Base-by-base conservation (phyloP, 2,888 invertebrate genomes). In the Nomada hirtipes region DNA sequence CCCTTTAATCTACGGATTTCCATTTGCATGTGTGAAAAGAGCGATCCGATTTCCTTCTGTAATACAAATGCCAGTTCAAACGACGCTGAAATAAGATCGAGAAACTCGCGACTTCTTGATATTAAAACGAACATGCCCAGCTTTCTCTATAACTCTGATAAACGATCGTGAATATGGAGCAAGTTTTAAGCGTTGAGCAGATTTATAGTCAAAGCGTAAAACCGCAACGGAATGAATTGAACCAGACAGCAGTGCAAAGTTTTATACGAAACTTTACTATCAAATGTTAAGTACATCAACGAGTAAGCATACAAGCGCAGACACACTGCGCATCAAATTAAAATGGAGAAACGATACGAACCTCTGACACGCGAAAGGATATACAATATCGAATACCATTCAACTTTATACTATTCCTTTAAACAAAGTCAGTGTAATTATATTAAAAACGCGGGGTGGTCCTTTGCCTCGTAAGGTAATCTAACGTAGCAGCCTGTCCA, bases 21-120 rank as follows among this genome's bases (percentile, higher is more conserved):
- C 20, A 18, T 20, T 26, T 23, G 20, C 11, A 23, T 18, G 26
- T n/a, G 26, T 9, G 44, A 1, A 26, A 26, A n/a, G 13, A 20
- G 23, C 42, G 26, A 18, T 70, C 20, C 50, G 42, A 53, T 42
- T 63, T 53, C 42, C 71, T 53, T 72, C 53, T 63, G 53, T 42
- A 26, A 63, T 53, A n/a, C 52, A 53, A 18, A 26, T 26, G 26
- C 26, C 13, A 53, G 53, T 20, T 63, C 63, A 63, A 72, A 63
- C 53, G 53, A 42, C 53, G 71, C 63, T 59, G 63, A 72, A 63
- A 47, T 50, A 63, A 23, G 29, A 15, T 63, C 61, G 61, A 63
- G 63, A 52, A 71, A 63, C 63, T 53, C n/a, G 71, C 36, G 36
- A 36, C 36, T 7, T 36, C 36, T 36, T 9, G 36, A 7, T 36